Percentiles rank a stretch among this genome's conserved stretches.
These are phyloP conservation scores for Ectemnius continuus DNA, from an alignment of 2,888 invertebrate genomes.

Conservation along the genomic window DNA sequence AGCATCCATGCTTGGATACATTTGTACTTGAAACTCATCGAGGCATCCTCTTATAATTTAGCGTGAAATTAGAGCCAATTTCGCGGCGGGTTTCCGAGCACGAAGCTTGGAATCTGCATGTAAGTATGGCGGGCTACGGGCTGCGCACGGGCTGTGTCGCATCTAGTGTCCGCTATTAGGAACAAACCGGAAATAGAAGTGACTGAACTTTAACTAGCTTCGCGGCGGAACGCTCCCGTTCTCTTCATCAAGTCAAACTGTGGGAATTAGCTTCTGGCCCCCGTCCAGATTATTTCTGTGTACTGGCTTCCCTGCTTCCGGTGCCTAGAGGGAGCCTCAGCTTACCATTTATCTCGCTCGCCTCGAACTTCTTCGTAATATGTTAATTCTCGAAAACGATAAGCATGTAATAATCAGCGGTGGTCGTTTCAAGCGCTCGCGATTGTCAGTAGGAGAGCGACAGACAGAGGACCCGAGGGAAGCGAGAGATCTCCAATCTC, in stretches of 20 bases:
- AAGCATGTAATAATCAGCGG: conserved; percentile 46
- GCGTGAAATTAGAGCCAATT: too few species aligned
- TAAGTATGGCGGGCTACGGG: too few species aligned
- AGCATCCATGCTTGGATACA: background rate
- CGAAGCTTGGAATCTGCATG: too few species aligned
- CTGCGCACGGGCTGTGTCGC: background rate
- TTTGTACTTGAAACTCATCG: background rate
- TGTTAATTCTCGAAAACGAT: conserved; percentile 54
- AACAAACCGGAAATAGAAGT: conserved; percentile 71
- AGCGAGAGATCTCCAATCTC: too few species aligned
- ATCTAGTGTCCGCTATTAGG: conserved; percentile 61
- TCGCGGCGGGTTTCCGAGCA: too few species aligned
- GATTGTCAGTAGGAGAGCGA: background rate
- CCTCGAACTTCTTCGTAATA: conserved; percentile 48
- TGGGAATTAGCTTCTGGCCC: conserved; percentile 71
- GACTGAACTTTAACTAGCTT: conserved; percentile 72
- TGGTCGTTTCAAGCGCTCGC: conserved; percentile 22
- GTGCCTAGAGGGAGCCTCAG: conserved; percentile 26
- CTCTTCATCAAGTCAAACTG: conserved; percentile 74
- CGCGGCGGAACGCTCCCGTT: conserved; percentile 64
- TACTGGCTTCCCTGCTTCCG: conserved; percentile 31
- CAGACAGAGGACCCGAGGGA: too few species aligned
- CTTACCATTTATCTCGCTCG: conserved; percentile 53
- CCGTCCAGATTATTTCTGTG: conserved; percentile 71
- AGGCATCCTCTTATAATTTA: too few species aligned